Base-by-base conservation (phyloP, 2,797 vertebrate genomes). In the Sebastiscus albofasciatus region DNA sequence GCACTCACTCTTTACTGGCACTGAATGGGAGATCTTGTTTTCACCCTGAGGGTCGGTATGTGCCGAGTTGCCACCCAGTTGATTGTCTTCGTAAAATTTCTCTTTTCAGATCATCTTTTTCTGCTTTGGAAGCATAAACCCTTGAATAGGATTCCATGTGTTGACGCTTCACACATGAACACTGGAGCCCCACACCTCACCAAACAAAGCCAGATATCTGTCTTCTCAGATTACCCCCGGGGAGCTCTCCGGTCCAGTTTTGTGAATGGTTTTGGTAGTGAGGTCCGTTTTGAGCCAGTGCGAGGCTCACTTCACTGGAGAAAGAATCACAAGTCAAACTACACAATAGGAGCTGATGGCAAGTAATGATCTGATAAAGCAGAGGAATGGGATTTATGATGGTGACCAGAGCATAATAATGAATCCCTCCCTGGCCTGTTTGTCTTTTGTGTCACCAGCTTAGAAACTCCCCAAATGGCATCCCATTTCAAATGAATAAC, bases 371-470 rank as follows among this genome's bases (percentile, higher is more conserved):
- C 56, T 24, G 22, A 72, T 77, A 24, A 67, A 55, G 31, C 29
- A 49, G 39, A 52, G 75, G 24, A 55, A 68, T 7, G 0, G 34
- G 70, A 73, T 27, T 12, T 10, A 65, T 65, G 29, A 75, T 46
- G 27, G 42, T 46, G 16, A 3, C 49, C 49, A n/a, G 20, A n/a
- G 42, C 39, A 7, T 62, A 34, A n/a, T n/a, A n/a, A 6, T 72
- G 20, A 64, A 89, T 82, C 77, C 62, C 27, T 54, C 64, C 12
- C 22, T 52, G 26, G 12, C 64, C 46, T 68, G 64, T 55, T 2
- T 60, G 60, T 49, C 62, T 55, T 83, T 85, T 81, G 64, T 85
- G 62, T 64, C n/a, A 31, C 55, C 24, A 24, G 8, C 10, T 75
- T 67, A 75, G 77, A 67, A 2, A 0, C 6, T 52, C 11, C 74